Evolutionary conservation across 2,113 vertebrate species (phyloP).

Genomic region (Pseudorasbora parva): DNA sequence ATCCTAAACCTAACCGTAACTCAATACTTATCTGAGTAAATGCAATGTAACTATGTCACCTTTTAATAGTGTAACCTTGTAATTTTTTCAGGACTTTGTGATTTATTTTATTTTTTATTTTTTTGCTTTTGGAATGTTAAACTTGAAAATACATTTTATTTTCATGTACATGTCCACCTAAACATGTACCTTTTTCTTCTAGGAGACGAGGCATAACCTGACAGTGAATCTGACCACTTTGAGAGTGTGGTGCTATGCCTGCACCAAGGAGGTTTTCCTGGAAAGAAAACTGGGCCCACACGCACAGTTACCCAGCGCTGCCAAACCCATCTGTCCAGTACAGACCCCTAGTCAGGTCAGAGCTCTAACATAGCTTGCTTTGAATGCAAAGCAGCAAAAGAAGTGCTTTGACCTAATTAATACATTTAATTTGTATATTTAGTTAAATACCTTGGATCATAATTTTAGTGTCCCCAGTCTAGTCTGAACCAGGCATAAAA

Average conservation of each 20-base stretch:
- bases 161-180: neutral
- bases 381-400: neutral
- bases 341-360: constrained; percentile 81
- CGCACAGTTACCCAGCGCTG: constrained; percentile 70
- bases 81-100: too few species aligned
- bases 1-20: too few species aligned
- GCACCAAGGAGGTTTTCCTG: constrained; percentile 96
- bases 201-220: constrained; percentile 94
- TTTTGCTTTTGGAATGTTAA: too few species aligned
- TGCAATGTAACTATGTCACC: too few species aligned
- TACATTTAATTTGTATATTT: too few species aligned
- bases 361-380: neutral
- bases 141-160: neutral
- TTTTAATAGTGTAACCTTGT: too few species aligned
- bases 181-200: neutral
- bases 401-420: too few species aligned
- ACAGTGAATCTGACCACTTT: constrained; percentile 98
- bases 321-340: constrained; percentile 74
- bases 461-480: too few species aligned
- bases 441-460: too few species aligned
- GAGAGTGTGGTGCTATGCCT: constrained; percentile 97
- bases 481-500: too few species aligned
- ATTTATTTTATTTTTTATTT: too few species aligned
- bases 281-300: constrained; percentile 90
- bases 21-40: too few species aligned